A percentile compares a stretch with the other conserved stretches of the same genome.
These are phyloP conservation scores for Priocnemis perturbator DNA, from an alignment of 2,888 invertebrate genomes.

Conservation along the genomic window DNA sequence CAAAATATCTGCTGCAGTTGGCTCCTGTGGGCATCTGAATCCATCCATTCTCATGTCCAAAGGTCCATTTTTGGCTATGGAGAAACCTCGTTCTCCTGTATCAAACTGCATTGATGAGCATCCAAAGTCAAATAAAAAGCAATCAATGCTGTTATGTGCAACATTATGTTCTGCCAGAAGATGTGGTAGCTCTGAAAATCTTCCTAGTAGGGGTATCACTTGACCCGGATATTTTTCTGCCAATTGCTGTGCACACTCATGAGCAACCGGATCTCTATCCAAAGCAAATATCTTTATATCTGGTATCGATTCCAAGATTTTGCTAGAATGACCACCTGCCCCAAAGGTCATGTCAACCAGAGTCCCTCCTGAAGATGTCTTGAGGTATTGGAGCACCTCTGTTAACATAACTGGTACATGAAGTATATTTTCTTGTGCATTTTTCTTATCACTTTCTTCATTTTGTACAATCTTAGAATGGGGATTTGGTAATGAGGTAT, in stretches of 20 bases:
- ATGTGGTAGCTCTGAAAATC: constrained; percentile 89
- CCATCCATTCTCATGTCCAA: constrained; percentile 98
- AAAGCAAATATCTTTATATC: constrained; percentile 85
- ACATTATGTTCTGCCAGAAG: constrained; percentile 80
- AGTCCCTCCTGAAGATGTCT: constrained; percentile 80
- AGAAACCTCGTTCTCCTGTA: constrained; percentile 88
- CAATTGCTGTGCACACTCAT: constrained; percentile 82
- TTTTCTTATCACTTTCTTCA: constrained; percentile 8
- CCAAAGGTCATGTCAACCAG: constrained; percentile 98
- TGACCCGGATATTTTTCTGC: constrained; percentile 82
- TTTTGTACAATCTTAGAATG: no score
- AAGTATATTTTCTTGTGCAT: constrained; percentile 17
- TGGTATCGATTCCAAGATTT: constrained; percentile 82
- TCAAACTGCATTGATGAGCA: constrained; percentile 98
- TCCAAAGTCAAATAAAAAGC: constrained; percentile 94
- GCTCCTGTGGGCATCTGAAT: constrained; percentile 81
- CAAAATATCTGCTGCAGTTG: constrained; percentile 92
- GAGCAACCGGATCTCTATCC: constrained; percentile 91
- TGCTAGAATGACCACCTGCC: constrained; percentile 91
- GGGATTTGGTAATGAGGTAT: no score
- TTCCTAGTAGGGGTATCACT: constrained; percentile 88
- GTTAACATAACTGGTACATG: constrained; percentile 87
- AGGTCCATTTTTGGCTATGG: constrained; percentile 88
- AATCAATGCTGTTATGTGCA: constrained; percentile 85
- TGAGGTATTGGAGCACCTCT: constrained; percentile 83